phyloP scores from a whole-genome alignment of 2,888 invertebrate species.

The Glaucopsyche alexis region DNA sequence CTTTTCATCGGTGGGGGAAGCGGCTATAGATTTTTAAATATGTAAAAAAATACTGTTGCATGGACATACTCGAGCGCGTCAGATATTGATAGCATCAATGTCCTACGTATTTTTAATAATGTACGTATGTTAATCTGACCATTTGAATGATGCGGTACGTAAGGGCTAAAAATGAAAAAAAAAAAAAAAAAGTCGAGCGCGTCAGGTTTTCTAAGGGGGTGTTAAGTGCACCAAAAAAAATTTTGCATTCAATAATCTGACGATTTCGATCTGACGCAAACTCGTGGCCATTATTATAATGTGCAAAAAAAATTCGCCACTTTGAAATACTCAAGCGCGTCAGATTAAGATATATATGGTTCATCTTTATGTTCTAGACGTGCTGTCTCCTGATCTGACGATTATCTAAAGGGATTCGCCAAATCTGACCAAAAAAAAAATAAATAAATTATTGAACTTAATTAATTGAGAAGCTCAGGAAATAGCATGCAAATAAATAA shows the following conservation, averaged over 20 bases:
- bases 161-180: slow-evolving; percentile 7
- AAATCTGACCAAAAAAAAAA: too few relatives aligned
- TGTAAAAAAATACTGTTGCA: too few relatives aligned
- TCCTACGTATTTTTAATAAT: not conserved
- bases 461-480: too few relatives aligned
- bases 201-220: not conserved
- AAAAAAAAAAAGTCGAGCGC: slow-evolving; percentile 16
- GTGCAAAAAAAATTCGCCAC: slow-evolving; percentile 39
- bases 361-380: not conserved
- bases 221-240: not conserved
- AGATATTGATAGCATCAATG: not conserved
- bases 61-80: not conserved
- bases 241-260: slow-evolving; percentile 34
- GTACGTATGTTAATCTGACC: not conserved
- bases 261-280: slow-evolving; percentile 40
- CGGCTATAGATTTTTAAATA: too few relatives aligned
- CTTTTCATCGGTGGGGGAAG: too few relatives aligned
- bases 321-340: slow-evolving; percentile 37
- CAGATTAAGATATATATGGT: slow-evolving; percentile 6
- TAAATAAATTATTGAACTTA: too few relatives aligned
- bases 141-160: not conserved
- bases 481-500: too few relatives aligned
- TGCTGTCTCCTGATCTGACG: not conserved
- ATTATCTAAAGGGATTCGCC: not conserved
- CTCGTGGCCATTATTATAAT: slow-evolving; percentile 36